A percentile compares a stretch with the other conserved stretches of the same genome.
Conservation (phyloP, 2,797 vertebrate genomes). For the Lycodopsis pacificus region DNA sequence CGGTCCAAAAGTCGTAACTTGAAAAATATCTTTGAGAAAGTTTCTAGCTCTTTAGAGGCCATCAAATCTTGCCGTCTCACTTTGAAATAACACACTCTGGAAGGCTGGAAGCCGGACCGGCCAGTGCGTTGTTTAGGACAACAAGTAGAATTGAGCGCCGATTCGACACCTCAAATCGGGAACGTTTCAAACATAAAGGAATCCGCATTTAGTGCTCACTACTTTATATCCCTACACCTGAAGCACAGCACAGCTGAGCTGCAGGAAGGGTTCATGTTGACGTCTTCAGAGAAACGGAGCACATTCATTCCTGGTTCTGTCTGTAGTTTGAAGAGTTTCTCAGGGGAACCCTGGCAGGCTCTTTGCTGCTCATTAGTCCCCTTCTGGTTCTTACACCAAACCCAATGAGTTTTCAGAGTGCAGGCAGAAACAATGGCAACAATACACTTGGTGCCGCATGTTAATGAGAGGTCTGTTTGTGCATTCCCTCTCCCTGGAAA, state of each 20-base stretch:
- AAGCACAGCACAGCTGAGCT: background rate
- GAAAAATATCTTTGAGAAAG: background rate
- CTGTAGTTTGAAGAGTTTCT: background rate
- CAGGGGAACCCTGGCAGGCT: background rate
- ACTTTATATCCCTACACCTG: background rate
- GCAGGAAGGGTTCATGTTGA: background rate
- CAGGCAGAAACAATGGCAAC: constrained; percentile 34
- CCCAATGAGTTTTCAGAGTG: constrained; percentile 17
- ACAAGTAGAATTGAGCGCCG: background rate
- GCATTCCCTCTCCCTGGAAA: constrained; percentile 47
- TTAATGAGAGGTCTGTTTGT: constrained; percentile 59
- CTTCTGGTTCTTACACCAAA: constrained; percentile 5
- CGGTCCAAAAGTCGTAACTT: background rate
- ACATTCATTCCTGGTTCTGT: background rate
- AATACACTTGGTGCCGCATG: constrained; percentile 13
- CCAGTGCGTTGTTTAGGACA: background rate
- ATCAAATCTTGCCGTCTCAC: background rate
- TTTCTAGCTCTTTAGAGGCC: too few species aligned
- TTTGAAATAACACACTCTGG: background rate
- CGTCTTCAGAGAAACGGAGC: background rate
- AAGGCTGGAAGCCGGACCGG: too few species aligned
- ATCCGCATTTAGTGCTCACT: background rate
- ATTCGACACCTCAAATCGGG: background rate
- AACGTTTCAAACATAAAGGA: background rate
- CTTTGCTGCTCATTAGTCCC: constrained; percentile 8